phyloP scores from a whole-genome alignment of 2,113 vertebrate genomes.

The Nannobrachium achirus region DNA sequence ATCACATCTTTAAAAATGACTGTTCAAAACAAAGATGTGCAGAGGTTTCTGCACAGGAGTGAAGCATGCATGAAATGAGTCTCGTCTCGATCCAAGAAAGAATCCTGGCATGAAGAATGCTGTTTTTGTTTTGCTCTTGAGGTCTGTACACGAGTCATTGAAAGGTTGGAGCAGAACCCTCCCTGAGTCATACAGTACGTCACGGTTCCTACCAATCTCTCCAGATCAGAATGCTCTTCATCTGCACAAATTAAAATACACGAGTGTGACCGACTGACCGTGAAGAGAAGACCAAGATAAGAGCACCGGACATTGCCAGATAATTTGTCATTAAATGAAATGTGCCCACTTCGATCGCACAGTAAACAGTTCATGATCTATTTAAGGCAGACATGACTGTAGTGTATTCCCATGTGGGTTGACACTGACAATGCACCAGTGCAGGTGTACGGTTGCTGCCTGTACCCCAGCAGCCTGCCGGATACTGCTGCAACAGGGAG shows the following conservation, averaged over 20 bases:
- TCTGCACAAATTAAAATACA: slow-evolving; percentile 16
- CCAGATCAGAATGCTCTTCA: background rate
- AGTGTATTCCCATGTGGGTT: slow-evolving; percentile 8
- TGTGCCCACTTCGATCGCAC: background rate
- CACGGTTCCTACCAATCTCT: slow-evolving; percentile 2
- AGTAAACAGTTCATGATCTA: slow-evolving; percentile 13
- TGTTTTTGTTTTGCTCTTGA: slow-evolving; percentile 44
- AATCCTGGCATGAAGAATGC: slow-evolving; percentile 49
- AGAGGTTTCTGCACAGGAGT: slow-evolving; percentile 41
- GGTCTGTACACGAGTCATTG: slow-evolving; percentile 35
- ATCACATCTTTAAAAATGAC: slow-evolving; percentile 34
- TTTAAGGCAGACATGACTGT: slow-evolving; percentile 7
- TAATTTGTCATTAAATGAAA: background rate
- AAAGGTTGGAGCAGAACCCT: slow-evolving; percentile 33
- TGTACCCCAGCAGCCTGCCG: slow-evolving; percentile 31
- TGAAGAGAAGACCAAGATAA: background rate
- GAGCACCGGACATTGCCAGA: no score
- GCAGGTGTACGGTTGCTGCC: slow-evolving; percentile 17
- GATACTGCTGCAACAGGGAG: slow-evolving; percentile 45
- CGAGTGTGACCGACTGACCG: background rate
- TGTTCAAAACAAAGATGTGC: slow-evolving; percentile 45
- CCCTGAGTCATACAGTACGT: background rate
- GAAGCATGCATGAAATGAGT: slow-evolving; percentile 39
- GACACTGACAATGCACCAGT: slow-evolving; percentile 9
- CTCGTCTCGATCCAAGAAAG: slow-evolving; percentile 55